These are phyloP conservation scores for Sebastes steindachneri DNA, from an alignment of 2,797 vertebrate genomes.

Conservation along the genomic window DNA sequence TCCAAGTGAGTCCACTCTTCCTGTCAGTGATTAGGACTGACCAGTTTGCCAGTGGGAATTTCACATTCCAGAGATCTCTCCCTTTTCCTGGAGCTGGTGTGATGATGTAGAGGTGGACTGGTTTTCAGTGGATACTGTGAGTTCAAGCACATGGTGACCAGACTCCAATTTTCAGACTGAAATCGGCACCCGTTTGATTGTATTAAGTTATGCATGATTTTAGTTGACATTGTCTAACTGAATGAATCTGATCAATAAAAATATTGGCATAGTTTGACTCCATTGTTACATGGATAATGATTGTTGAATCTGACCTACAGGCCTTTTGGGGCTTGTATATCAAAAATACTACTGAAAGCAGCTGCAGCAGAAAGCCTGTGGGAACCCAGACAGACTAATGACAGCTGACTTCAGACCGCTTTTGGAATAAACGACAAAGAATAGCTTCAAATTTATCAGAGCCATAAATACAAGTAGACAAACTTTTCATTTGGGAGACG, in stretches of 20 bases:
- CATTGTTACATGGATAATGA: neutral
- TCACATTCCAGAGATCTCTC: constrained; percentile 30
- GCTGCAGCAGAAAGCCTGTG: neutral
- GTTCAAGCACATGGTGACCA: constrained; percentile 30
- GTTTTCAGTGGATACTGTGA: constrained; percentile 5
- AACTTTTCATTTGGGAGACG: constrained; percentile 34
- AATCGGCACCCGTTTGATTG: neutral
- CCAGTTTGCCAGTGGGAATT: constrained; percentile 14
- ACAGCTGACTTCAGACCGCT: constrained; percentile 9
- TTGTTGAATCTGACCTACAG: neutral
- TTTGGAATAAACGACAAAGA: constrained; percentile 4
- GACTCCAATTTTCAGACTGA: neutral
- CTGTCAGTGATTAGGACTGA: constrained; percentile 32
- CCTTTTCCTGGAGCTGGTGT: constrained; percentile 18
- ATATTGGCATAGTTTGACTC: neutral
- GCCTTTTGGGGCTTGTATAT: neutral
- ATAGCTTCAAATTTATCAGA: constrained; percentile 6
- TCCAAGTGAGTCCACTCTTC: constrained; percentile 25
- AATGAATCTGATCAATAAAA: neutral
- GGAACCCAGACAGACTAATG: neutral
- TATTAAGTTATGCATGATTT: neutral
- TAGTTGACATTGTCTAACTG: neutral
- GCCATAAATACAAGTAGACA: constrained; percentile 1
- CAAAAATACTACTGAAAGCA: constrained; percentile 1
- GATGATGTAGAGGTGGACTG: neutral